These are phyloP conservation scores for Anoplius nigerrimus DNA, from an alignment of 2,888 invertebrate genomes.

Conservation along the genomic window DNA sequence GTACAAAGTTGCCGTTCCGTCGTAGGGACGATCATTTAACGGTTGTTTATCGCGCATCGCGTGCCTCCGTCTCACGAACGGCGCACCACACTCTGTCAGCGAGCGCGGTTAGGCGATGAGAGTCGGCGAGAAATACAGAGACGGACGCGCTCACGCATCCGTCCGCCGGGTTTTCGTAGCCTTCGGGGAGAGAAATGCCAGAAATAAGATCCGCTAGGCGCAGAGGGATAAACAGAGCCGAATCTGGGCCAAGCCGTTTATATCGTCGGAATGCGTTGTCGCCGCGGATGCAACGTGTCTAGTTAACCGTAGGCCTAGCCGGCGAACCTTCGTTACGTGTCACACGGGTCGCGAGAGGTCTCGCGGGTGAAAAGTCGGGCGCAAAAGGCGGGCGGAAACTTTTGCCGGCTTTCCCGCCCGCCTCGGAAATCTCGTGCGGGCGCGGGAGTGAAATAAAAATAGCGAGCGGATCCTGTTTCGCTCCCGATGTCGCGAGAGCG, in stretches of 20 bases:
- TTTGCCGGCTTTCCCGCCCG: no score
- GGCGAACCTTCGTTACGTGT: no score
- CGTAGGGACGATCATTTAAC: not conserved
- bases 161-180: constrained; percentile 43
- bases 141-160: no score
- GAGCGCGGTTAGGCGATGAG: no score
- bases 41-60: no score
- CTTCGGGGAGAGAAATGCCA: constrained; percentile 57
- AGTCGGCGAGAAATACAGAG: no score
- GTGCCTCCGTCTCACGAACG: no score
- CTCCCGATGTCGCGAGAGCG: no score
- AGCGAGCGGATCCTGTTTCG: no score
- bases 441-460: no score
- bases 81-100: no score
- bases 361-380: not conserved
- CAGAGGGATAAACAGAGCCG: constrained; percentile 55
- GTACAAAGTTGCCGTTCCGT: not conserved
- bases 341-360: not conserved
- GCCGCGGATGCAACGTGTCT: constrained; percentile 39
- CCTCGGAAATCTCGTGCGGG: no score
- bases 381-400: not conserved
- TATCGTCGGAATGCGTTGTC: constrained; percentile 58
- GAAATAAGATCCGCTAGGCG: constrained; percentile 60
- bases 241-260: constrained; percentile 65
- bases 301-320: constrained; percentile 6